phyloP scores from a whole-genome alignment of 2,888 invertebrate species.

The Blera fallax region DNA sequence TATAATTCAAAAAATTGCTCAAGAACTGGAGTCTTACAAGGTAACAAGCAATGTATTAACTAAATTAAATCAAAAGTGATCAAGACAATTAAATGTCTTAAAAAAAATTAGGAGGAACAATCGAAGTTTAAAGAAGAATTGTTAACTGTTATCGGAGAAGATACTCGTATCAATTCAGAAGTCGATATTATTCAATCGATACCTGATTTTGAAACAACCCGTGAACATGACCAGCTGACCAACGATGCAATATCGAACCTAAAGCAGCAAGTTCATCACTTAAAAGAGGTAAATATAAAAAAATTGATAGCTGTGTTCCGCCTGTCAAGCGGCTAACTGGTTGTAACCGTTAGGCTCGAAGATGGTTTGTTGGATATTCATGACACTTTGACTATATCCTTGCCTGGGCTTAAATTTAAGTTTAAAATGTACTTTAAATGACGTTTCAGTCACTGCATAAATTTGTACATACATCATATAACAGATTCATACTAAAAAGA shows the following conservation, averaged over 20 bases:
- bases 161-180: slow-evolving; percentile 76
- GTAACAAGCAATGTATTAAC: slow-evolving; percentile 45
- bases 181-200: slow-evolving; percentile 74
- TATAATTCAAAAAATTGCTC: slow-evolving; percentile 62
- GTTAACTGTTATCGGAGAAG: slow-evolving; percentile 79
- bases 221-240: slow-evolving; percentile 75
- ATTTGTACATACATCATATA: no score
- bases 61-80: not conserved
- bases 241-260: slow-evolving; percentile 80
- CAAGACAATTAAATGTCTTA: not conserved
- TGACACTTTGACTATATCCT: no score
- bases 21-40: slow-evolving; percentile 70
- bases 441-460: no score
- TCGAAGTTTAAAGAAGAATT: slow-evolving; percentile 77
- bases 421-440: no score
- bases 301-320: no score
- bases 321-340: no score
- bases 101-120: slow-evolving; percentile 77
- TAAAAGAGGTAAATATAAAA: slow-evolving; percentile 77
- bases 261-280: slow-evolving; percentile 79
- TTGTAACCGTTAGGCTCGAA: no score
- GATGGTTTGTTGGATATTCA: no score
- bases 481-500: no score
- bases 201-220: slow-evolving; percentile 60
- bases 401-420: no score